phyloP scores from a whole-genome alignment of 2,888 invertebrate species.

The Ischnus inquisitorius region DNA sequence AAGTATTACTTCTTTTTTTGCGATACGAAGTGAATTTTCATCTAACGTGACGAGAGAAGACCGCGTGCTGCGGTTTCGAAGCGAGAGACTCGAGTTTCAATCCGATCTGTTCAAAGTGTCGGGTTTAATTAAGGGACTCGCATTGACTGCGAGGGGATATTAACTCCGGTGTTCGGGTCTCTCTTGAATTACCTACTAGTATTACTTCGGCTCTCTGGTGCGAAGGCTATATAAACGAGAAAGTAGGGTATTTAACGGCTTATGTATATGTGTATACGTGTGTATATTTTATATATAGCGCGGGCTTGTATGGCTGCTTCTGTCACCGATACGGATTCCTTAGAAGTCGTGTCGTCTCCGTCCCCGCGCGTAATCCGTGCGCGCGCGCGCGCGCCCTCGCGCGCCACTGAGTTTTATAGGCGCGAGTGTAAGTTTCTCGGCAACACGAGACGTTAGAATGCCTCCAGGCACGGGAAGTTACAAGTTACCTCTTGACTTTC shows the following conservation, averaged over 20 bases:
- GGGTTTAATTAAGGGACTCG: conserved; percentile 73
- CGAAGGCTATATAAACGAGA: neutral
- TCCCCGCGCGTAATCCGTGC: conserved; percentile 69
- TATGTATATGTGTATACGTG: conserved; percentile 55
- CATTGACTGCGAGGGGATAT: conserved; percentile 63
- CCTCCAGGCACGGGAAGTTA: conserved; percentile 25
- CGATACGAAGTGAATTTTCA: neutral
- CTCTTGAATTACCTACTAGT: conserved; percentile 71
- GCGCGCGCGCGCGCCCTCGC: conserved; percentile 66
- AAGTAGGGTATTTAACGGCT: conserved; percentile 68
- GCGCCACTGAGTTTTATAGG: conserved; percentile 45
- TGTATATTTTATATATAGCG: conserved; percentile 59
- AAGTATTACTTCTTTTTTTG: neutral
- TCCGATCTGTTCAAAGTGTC: conserved; percentile 73
- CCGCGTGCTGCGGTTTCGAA: conserved; percentile 62
- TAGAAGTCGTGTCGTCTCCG: conserved; percentile 72
- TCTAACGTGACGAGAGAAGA: conserved; percentile 54
- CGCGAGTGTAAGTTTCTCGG: conserved; percentile 4
- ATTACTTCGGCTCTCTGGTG: conserved; percentile 41
- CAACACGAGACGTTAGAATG: conserved; percentile 14
- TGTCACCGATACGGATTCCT: conserved; percentile 82
- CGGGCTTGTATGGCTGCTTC: conserved; percentile 78
- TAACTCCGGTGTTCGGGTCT: conserved; percentile 67
- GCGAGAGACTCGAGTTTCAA: conserved; percentile 71
- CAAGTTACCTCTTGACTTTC: conserved; percentile 18